These are phyloP conservation scores for Synaphobranchus kaupii DNA, from an alignment of 2,797 vertebrate species.

Conservation along the genomic window DNA sequence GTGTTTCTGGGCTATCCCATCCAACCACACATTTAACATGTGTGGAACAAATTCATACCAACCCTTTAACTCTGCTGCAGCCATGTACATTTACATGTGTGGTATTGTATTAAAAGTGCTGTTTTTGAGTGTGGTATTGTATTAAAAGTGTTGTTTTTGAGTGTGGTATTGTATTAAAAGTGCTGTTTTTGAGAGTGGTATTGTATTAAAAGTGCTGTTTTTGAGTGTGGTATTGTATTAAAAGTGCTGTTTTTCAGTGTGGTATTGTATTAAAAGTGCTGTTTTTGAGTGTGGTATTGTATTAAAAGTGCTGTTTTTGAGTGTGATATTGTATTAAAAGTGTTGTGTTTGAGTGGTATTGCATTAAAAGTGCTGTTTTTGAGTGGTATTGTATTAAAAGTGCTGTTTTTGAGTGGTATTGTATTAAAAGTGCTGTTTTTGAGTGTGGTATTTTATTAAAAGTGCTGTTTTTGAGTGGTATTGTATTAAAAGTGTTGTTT, in stretches of 20 bases:
- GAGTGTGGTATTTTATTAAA: too few relatives aligned
- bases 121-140: neutral
- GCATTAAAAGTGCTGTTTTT: neutral
- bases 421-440: too few relatives aligned
- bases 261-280: too few relatives aligned
- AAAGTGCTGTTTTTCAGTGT: neutral
- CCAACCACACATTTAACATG: neutral
- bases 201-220: neutral
- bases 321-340: too few relatives aligned
- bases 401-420: neutral
- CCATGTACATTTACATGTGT: neutral
- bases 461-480: neutral
- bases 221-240: neutral
- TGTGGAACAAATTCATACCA: neutral
- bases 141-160: neutral
- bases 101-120: neutral
- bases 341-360: too few relatives aligned
- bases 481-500: neutral
- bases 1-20: neutral
- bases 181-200: too few relatives aligned
- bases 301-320: neutral
- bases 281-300: neutral
- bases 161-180: too few relatives aligned
- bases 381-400: neutral
- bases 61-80: neutral